Evolutionary conservation across 2,888 invertebrate species (phyloP).

Genomic region (Tachina grossa): DNA sequence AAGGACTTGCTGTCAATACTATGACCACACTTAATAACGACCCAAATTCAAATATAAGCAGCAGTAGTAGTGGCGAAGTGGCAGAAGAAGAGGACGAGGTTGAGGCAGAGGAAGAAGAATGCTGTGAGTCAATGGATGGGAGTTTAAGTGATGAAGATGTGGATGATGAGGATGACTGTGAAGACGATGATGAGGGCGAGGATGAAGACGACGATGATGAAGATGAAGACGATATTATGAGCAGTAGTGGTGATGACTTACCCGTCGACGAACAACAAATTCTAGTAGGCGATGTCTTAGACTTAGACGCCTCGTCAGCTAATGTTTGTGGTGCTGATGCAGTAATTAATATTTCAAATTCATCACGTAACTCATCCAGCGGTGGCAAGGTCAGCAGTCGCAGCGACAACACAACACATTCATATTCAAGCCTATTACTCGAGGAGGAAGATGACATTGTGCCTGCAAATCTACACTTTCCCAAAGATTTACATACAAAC

Average conservation of each 20-base stretch:
- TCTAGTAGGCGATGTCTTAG: constrained; percentile 70
- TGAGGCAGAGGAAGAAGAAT: constrained; percentile 55
- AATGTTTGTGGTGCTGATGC: constrained; percentile 72
- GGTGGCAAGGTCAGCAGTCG: constrained; percentile 79
- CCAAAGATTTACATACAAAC: constrained; percentile 75
- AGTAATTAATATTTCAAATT: constrained; percentile 76
- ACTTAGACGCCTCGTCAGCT: constrained; percentile 58
- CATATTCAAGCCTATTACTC: constrained; percentile 82
- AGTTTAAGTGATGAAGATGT: constrained; percentile 74
- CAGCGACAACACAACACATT: constrained; percentile 83
- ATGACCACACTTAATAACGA: constrained; percentile 55
- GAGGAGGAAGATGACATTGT: constrained; percentile 83
- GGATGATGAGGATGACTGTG: constrained; percentile 73
- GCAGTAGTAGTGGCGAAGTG: constrained; percentile 75
- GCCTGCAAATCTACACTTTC: constrained; percentile 78
- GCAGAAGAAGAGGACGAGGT: constrained; percentile 49
- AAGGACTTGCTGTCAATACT: constrained; percentile 62
- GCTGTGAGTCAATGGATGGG: constrained; percentile 74
- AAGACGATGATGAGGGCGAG: constrained; percentile 73
- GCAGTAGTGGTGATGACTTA: constrained; percentile 81
- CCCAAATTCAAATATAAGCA: constrained; percentile 74
- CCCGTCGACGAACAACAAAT: constrained; percentile 80
- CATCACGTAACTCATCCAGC: constrained; percentile 81
- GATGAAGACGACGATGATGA: constrained; percentile 75
- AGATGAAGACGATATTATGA: constrained; percentile 79